Conservation (phyloP, 2,113 vertebrate genomes). For the Amazona vittata region DNA sequence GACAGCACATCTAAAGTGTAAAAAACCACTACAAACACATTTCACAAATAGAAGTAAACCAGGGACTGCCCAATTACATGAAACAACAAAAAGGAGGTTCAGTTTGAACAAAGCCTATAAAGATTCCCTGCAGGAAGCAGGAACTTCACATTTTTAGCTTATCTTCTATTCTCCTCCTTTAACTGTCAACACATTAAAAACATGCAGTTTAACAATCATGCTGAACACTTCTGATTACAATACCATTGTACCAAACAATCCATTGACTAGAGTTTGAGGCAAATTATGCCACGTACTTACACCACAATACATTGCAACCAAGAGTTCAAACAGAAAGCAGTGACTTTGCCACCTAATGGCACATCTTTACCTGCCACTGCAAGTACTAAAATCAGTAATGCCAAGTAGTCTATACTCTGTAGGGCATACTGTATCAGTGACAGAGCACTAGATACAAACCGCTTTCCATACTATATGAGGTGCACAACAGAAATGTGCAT, state of each 20-base stretch:
- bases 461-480: background rate
- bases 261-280: background rate
- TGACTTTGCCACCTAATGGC: background rate
- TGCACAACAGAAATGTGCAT: conserved; percentile 67
- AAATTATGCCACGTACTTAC: background rate
- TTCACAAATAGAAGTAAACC: conserved; percentile 39
- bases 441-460: background rate
- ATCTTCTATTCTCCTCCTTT: conserved; percentile 77
- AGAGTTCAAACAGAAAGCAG: background rate
- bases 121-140: conserved; percentile 68
- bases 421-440: background rate
- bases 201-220: conserved; percentile 76
- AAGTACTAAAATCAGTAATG: background rate
- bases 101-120: conserved; percentile 45
- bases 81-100: conserved; percentile 42
- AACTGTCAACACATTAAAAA: conserved; percentile 79
- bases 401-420: background rate
- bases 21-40: background rate
- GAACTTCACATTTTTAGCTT: conserved; percentile 76
- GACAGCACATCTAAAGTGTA: background rate
- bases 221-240: conserved; percentile 35
- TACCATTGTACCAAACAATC: background rate
- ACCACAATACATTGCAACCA: background rate
- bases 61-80: background rate
- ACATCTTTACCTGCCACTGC: background rate